Evolutionary conservation across 1,140 invertebrate genomes (phyloP).

Genomic region (Cherax destructor): DNA sequence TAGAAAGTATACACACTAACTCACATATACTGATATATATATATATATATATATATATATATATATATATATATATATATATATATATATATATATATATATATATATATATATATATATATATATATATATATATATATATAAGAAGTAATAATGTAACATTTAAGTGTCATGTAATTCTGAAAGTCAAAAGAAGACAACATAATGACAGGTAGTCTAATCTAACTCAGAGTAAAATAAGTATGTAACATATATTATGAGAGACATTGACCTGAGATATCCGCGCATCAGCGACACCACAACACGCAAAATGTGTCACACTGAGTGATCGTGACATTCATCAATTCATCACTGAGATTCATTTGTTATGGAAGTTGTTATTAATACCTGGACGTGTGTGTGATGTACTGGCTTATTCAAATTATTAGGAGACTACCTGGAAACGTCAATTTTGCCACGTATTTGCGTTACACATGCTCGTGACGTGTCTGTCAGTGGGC

Average conservation of each 20-base stretch:
- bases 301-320: background rate
- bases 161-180: too few species aligned
- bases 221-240: too few species aligned
- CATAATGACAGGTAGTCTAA: too few species aligned
- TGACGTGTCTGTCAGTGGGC: background rate
- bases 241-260: too few species aligned
- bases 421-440: slow-evolving; percentile 51
- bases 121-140: slow-evolving; percentile 29
- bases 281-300: too few species aligned
- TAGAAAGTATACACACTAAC: background rate
- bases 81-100: slow-evolving; percentile 19
- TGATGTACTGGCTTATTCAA: slow-evolving; percentile 28
- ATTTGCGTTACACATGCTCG: slow-evolving; percentile 7
- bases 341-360: slow-evolving; percentile 29
- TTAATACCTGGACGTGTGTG: slow-evolving; percentile 33
- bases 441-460: slow-evolving; percentile 24
- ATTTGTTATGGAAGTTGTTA: slow-evolving; percentile 35
- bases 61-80: slow-evolving; percentile 37
- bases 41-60: slow-evolving; percentile 55
- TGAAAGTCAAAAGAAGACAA: too few species aligned
- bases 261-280: too few species aligned
- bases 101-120: slow-evolving; percentile 33
- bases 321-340: background rate
- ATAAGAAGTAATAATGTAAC: background rate
- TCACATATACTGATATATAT: too few species aligned